phyloP scores from a whole-genome alignment of 1,140 invertebrate species.

The Thaumatotibia leucotreta region DNA sequence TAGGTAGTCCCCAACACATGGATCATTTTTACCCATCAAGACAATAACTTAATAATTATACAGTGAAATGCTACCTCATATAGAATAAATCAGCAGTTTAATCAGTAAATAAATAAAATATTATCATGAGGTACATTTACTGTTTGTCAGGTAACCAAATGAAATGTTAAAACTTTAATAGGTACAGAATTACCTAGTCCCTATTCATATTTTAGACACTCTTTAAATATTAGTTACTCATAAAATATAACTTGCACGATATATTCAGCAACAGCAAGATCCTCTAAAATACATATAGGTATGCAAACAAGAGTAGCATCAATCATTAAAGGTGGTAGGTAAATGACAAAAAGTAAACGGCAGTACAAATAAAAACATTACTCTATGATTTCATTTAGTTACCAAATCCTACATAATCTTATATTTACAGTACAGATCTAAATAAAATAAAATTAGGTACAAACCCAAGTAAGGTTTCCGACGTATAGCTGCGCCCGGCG shows the following conservation, averaged over 20 bases:
- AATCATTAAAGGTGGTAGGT: too few relatives aligned
- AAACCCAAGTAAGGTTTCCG: conserved; percentile 95
- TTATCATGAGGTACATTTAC: not conserved
- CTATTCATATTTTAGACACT: too few relatives aligned
- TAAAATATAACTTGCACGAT: too few relatives aligned
- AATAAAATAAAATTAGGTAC: conserved; percentile 63
- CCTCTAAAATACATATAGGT: too few relatives aligned
- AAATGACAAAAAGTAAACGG: too few relatives aligned
- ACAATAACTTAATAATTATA: not conserved
- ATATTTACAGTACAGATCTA: conserved; percentile 56
- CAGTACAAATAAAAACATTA: not conserved
- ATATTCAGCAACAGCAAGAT: too few relatives aligned
- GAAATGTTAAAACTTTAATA: not conserved
- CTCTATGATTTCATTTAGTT: not conserved
- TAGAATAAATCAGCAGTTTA: not conserved
- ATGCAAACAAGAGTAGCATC: too few relatives aligned
- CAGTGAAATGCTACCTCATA: not conserved
- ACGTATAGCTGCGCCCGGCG: conserved; percentile 94
- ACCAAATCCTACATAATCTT: conserved; percentile 32
- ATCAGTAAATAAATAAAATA: too few relatives aligned
- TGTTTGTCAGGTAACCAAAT: not conserved
- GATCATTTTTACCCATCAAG: not conserved
- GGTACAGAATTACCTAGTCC: too few relatives aligned
- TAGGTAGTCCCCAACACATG: not conserved
- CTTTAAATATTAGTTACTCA: too few relatives aligned